A percentile compares a stretch with the other conserved stretches of the same genome.
Conservation (phyloP, 1,140 invertebrate species). For the Lutraria rhynchaena region DNA sequence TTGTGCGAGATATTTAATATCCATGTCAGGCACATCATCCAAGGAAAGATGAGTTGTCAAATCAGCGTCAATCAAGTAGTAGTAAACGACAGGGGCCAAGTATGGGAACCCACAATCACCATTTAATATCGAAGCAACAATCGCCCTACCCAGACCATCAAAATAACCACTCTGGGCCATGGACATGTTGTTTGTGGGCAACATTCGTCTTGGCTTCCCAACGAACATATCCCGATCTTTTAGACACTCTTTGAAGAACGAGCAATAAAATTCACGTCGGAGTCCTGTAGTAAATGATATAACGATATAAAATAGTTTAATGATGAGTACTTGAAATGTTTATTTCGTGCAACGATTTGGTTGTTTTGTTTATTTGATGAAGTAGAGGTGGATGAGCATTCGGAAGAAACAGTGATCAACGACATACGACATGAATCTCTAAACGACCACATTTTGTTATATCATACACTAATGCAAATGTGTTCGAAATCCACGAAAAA, state of each 20-base stretch:
- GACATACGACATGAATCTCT: too few species aligned
- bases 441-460: too few species aligned
- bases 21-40: slow-evolving; percentile 38
- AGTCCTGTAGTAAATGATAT: slow-evolving; percentile 12
- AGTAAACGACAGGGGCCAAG: slow-evolving; percentile 28
- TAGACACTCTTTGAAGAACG: slow-evolving; percentile 40
- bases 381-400: background rate
- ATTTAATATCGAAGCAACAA: slow-evolving; percentile 45
- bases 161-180: slow-evolving; percentile 25
- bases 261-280: slow-evolving; percentile 31
- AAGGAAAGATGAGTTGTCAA: background rate
- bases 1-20: slow-evolving; percentile 32
- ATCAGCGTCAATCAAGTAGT: slow-evolving; percentile 38
- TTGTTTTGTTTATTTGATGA: background rate
- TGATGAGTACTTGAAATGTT: background rate
- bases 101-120: slow-evolving; percentile 51
- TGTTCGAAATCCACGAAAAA: too few species aligned
- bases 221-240: slow-evolving; percentile 25
- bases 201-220: background rate
- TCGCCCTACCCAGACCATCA: slow-evolving; percentile 44
- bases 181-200: slow-evolving; percentile 36
- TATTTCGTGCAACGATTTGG: background rate
- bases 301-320: background rate
- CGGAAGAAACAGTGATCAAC: too few species aligned
- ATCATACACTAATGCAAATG: too few species aligned